A percentile compares a stretch with the other conserved stretches of the same genome.
phyloP scores from a whole-genome alignment of 2,888 invertebrate species.

The Amaurobius ferox region DNA sequence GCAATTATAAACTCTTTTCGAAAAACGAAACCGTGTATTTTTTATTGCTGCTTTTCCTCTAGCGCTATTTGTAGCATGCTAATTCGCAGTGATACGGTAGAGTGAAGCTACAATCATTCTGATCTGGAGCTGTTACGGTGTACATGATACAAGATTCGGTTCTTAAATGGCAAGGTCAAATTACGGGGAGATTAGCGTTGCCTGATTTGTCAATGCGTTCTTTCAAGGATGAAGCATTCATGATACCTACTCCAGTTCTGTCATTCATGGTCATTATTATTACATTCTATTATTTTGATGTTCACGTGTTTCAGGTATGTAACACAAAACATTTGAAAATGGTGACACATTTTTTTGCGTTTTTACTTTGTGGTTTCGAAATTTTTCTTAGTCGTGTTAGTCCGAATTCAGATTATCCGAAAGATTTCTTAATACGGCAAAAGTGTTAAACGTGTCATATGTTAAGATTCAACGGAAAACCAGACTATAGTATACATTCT shows the following conservation, averaged over 20 bases:
- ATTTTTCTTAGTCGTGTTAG: too few species aligned
- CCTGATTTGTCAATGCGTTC: constrained; percentile 17
- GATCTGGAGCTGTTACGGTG: constrained; percentile 33
- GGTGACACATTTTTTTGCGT: too few species aligned
- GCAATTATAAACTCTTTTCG: constrained; percentile 50
- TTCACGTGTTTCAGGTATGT: neutral
- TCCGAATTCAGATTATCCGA: too few species aligned
- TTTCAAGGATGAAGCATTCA: neutral
- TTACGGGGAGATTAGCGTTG: constrained; percentile 13
- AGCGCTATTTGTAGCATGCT: constrained; percentile 41
- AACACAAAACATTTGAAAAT: too few species aligned
- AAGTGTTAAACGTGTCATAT: too few species aligned
- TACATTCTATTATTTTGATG: neutral
- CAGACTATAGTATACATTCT: too few species aligned
- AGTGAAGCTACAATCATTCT: constrained; percentile 35
- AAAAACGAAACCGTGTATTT: constrained; percentile 45
- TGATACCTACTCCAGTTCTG: constrained; percentile 12
- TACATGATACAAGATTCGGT: constrained; percentile 44
- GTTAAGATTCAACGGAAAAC: too few species aligned
- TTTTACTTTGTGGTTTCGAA: too few species aligned
- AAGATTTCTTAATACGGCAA: too few species aligned
- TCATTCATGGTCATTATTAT: constrained; percentile 13
- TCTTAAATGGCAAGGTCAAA: constrained; percentile 48
- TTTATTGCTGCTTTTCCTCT: constrained; percentile 7
- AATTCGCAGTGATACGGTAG: constrained; percentile 30